Evolutionary conservation across 2,888 invertebrate species (phyloP).

Genomic region (Mythimna lalbum): DNA sequence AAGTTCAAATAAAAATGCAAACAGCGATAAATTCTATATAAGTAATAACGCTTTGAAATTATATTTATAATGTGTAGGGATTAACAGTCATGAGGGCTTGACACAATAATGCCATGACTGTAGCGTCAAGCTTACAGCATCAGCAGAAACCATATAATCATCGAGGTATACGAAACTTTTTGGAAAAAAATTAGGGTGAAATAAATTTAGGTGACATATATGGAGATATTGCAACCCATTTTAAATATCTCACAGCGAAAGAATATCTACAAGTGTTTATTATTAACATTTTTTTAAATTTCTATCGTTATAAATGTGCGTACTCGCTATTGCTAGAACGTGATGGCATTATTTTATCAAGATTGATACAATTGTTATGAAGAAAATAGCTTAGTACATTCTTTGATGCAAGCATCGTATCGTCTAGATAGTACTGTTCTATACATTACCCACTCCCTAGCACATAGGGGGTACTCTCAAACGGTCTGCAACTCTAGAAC

Average conservation of each 20-base stretch:
- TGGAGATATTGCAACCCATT: slow-evolving; percentile 38
- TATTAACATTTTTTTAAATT: slow-evolving; percentile 48
- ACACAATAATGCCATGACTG: slow-evolving; percentile 80
- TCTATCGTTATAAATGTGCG: slow-evolving; percentile 72
- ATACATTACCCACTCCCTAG: slow-evolving; percentile 67
- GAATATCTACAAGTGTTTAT: slow-evolving; percentile 32
- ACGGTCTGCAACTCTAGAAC: slow-evolving; percentile 41
- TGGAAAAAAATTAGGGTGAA: neutral
- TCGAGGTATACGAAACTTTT: slow-evolving; percentile 47
- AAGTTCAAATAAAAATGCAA: slow-evolving; percentile 75
- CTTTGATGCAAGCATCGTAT: slow-evolving; percentile 75
- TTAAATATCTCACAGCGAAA: slow-evolving; percentile 38
- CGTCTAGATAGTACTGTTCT: slow-evolving; percentile 71
- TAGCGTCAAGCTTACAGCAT: slow-evolving; percentile 42
- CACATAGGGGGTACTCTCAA: slow-evolving; percentile 20
- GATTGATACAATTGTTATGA: slow-evolving; percentile 70
- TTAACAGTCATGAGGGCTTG: slow-evolving; percentile 82
- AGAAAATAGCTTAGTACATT: slow-evolving; percentile 73
- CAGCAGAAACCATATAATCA: slow-evolving; percentile 50
- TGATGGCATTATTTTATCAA: slow-evolving; percentile 84
- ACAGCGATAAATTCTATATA: slow-evolving; percentile 82
- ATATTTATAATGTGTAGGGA: slow-evolving; percentile 74
- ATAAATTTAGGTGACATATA: slow-evolving; percentile 6
- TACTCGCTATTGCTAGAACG: slow-evolving; percentile 66
- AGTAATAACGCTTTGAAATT: slow-evolving; percentile 77